These are phyloP conservation scores for Gila orcuttii DNA, from an alignment of 2,113 vertebrate species.

Conservation along the genomic window DNA sequence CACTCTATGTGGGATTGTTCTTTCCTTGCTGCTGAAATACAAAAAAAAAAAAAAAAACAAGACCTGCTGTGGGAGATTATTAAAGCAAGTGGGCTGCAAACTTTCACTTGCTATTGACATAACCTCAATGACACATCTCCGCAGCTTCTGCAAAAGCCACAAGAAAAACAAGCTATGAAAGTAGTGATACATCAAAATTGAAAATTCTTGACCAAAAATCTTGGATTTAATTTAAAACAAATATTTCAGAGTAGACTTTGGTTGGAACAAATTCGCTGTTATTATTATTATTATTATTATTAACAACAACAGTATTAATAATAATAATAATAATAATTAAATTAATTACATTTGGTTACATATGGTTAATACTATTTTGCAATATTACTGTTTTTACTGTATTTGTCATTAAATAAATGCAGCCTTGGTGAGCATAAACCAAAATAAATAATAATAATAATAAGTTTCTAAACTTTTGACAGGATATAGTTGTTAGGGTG, in stretches of 20 bases:
- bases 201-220: neutral
- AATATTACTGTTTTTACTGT: too few species aligned
- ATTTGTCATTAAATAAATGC: too few species aligned
- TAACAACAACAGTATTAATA: neutral
- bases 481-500: too few species aligned
- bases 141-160: neutral
- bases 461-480: too few species aligned
- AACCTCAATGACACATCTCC: conserved; percentile 5
- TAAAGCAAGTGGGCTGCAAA: conserved; percentile 18
- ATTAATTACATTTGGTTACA: too few species aligned
- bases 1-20: conserved; percentile 3
- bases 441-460: too few species aligned
- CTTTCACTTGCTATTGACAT: conserved; percentile 1
- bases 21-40: neutral
- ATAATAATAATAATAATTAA: too few species aligned
- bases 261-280: neutral
- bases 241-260: neutral
- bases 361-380: too few species aligned
- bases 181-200: neutral
- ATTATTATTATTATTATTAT: neutral
- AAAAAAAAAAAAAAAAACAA: neutral
- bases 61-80: neutral
- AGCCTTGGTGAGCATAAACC: too few species aligned
- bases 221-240: neutral
- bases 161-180: neutral